phyloP scores from a whole-genome alignment of 2,797 vertebrate genomes.

The Sylvia borin region DNA sequence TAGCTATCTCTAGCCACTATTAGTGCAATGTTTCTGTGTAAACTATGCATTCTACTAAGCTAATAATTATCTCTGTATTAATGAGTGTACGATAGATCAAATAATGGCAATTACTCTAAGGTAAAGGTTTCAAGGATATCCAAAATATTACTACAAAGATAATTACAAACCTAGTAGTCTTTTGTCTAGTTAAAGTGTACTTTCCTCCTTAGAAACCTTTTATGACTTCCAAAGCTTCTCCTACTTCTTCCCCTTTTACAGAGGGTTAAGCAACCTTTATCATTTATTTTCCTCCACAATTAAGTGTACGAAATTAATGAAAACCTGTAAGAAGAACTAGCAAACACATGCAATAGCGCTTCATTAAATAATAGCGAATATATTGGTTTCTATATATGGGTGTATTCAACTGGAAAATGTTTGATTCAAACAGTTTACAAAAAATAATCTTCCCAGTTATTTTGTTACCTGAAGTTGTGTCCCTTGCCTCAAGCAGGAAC shows the following conservation, averaged over 20 bases:
- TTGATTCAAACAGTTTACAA: background rate
- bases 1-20: background rate
- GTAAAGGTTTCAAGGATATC: background rate
- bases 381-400: background rate
- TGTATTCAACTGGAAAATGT: background rate
- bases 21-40: background rate
- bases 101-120: background rate
- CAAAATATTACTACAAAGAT: background rate
- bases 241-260: background rate
- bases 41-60: background rate
- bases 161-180: background rate
- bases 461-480: background rate
- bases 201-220: background rate
- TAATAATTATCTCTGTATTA: background rate
- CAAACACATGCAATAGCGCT: background rate
- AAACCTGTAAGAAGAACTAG: background rate
- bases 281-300: background rate
- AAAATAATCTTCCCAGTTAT: background rate
- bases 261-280: background rate
- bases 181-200: background rate
- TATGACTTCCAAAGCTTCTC: background rate
- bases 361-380: background rate
- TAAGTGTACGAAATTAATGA: background rate
- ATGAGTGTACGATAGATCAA: background rate
- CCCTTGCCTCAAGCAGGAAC: background rate